These are phyloP conservation scores for Umimayanthus kanabou DNA, from an alignment of 92 coral and sea anemone genomes.

Conservation along the genomic window DNA sequence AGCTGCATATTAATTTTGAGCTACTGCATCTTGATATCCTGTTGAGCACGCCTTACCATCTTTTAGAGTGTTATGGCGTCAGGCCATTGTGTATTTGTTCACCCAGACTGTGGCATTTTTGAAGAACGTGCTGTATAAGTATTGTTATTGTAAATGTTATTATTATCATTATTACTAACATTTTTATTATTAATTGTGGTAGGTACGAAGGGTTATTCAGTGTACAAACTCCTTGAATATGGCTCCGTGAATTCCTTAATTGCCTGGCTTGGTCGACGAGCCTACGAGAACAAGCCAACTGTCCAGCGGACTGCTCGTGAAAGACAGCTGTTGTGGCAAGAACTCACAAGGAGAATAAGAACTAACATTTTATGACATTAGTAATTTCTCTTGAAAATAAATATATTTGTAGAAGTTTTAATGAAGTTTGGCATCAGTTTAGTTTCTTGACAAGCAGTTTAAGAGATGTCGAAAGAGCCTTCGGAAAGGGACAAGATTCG, in stretches of 20 bases:
- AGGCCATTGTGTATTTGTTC: too few relatives aligned
- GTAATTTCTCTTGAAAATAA: neutral
- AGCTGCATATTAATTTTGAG: too few relatives aligned
- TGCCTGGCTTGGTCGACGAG: constrained; percentile 16
- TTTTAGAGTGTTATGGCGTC: too few relatives aligned
- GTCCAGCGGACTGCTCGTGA: constrained; percentile 15
- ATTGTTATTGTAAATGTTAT: neutral
- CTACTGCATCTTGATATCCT: too few relatives aligned
- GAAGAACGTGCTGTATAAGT: too few relatives aligned
- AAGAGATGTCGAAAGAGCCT: too few relatives aligned
- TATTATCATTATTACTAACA: neutral
- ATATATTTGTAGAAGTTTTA: too few relatives aligned
- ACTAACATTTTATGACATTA: neutral
- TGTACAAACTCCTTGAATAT: constrained; percentile 17
- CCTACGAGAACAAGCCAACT: constrained; percentile 7
- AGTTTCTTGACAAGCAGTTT: too few relatives aligned
- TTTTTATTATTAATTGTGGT: neutral
- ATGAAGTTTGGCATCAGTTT: too few relatives aligned
- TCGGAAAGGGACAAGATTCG: too few relatives aligned
- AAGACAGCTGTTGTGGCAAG: constrained; percentile 22
- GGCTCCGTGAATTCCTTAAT: constrained; percentile 15
- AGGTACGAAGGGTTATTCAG: constrained; percentile 14
- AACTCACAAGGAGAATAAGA: neutral
- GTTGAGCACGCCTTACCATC: too few relatives aligned
- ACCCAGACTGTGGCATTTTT: too few relatives aligned